Conservation (phyloP, 2,888 invertebrate genomes). For the Acronicta alni region DNA sequence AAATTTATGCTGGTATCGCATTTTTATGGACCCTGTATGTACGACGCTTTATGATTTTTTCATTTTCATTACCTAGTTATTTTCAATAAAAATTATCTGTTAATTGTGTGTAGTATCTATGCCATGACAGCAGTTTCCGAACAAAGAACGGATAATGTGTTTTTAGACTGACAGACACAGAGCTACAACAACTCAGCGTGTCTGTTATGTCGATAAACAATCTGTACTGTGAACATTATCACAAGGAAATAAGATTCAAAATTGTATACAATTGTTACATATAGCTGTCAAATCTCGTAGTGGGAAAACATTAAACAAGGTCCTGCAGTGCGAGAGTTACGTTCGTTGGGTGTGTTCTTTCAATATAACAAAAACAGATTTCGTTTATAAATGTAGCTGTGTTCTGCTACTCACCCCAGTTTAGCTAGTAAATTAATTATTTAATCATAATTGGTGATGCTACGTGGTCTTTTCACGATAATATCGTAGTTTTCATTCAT, state of each 20-base stretch:
- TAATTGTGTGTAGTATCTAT: constrained; percentile 24
- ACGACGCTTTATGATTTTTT: too few species aligned
- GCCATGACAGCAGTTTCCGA: constrained; percentile 20
- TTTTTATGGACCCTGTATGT: too few species aligned
- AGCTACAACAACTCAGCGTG: constrained; percentile 13
- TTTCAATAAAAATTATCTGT: too few species aligned
- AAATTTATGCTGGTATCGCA: too few species aligned
- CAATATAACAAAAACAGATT: constrained; percentile 52
- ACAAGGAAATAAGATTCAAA: constrained; percentile 11
- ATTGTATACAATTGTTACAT: constrained; percentile 7
- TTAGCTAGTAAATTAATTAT: constrained; percentile 44
- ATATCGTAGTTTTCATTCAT: constrained; percentile 76
- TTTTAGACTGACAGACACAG: constrained; percentile 42
- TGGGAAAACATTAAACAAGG: constrained; percentile 53
- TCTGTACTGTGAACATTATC: constrained; percentile 10
- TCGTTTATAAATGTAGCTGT: constrained; percentile 42
- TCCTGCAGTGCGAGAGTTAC: constrained; percentile 21
- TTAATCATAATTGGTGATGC: constrained; percentile 42
- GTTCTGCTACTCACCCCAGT: constrained; percentile 35
- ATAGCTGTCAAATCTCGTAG: constrained; percentile 44
- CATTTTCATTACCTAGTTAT: too few species aligned
- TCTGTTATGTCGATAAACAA: constrained; percentile 9
- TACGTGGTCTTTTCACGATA: constrained; percentile 29
- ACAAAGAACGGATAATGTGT: constrained; percentile 36
- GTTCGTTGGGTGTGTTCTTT: constrained; percentile 61